Conservation (phyloP, 2,888 invertebrate genomes). For the Ephialtes manifestator region DNA sequence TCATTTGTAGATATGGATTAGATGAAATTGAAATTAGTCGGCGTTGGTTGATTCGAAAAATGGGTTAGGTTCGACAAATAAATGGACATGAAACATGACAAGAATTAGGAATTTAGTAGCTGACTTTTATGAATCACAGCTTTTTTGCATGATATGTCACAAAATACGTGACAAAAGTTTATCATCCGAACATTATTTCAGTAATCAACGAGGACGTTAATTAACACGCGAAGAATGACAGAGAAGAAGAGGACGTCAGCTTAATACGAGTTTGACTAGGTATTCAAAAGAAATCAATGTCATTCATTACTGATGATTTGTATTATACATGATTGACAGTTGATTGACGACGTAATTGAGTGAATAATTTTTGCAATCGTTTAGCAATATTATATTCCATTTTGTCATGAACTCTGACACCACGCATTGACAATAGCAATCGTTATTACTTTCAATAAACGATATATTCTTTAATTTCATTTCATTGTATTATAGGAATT, state of each 20-base stretch:
- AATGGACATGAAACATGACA: not conserved
- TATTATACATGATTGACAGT: not conserved
- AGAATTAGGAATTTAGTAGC: not conserved
- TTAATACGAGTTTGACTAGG: not conserved
- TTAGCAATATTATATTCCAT: not conserved
- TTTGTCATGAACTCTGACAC: not conserved
- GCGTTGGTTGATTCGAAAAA: not conserved
- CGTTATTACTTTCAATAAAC: not conserved
- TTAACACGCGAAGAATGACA: not conserved
- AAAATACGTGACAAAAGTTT: not conserved
- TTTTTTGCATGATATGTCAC: not conserved
- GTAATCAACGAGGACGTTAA: not conserved
- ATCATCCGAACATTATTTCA: not conserved
- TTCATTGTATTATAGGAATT: too few relatives aligned
- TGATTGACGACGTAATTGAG: not conserved
- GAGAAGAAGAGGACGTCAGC: not conserved
- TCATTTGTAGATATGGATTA: not conserved
- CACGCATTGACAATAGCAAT: not conserved
- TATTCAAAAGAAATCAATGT: not conserved
- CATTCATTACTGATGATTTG: not conserved
- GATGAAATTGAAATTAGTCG: not conserved
- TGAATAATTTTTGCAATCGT: not conserved
- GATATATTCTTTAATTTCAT: too few relatives aligned
- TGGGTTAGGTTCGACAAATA: not conserved
- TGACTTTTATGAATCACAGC: not conserved